Evolutionary conservation across 2,888 invertebrate genomes (phyloP).

Genomic region (Scaeva pyrastri): DNA sequence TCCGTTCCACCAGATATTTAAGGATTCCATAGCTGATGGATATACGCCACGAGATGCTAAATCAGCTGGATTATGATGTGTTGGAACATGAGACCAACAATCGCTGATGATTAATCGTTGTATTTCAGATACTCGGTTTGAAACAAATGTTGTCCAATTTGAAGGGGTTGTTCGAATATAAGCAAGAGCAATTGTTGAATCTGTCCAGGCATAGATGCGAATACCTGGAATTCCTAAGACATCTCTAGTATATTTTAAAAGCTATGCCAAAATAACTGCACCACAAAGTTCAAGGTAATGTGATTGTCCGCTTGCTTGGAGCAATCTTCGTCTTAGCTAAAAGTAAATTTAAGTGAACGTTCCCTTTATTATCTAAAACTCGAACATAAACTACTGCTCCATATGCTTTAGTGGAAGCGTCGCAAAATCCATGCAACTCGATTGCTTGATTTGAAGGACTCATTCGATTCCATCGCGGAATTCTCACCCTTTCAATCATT

Average conservation of each 20-base stretch:
- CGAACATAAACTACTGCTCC: no score
- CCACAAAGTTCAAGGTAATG: no score
- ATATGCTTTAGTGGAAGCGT: neutral
- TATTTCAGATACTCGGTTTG: no score
- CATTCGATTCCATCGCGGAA: constrained; percentile 16
- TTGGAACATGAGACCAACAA: neutral
- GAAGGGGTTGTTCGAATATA: neutral
- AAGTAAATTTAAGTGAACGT: no score
- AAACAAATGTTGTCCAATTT: neutral
- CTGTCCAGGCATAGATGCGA: neutral
- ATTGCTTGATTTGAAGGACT: constrained; percentile 16
- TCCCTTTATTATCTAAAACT: no score
- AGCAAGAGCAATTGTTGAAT: no score
- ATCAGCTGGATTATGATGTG: neutral
- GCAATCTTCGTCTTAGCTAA: no score
- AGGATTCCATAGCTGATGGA: neutral
- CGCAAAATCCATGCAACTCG: constrained; percentile 18
- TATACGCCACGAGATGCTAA: neutral
- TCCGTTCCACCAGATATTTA: neutral
- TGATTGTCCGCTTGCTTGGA: no score
- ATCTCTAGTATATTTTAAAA: neutral
- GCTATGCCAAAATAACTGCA: no score
- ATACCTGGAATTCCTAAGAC: neutral
- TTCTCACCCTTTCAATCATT: neutral
- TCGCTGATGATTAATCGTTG: no score